A percentile compares a stretch with the other conserved stretches of the same genome.
phyloP scores from a whole-genome alignment of 2,888 invertebrate genomes.

The Leucoptera coffeella region DNA sequence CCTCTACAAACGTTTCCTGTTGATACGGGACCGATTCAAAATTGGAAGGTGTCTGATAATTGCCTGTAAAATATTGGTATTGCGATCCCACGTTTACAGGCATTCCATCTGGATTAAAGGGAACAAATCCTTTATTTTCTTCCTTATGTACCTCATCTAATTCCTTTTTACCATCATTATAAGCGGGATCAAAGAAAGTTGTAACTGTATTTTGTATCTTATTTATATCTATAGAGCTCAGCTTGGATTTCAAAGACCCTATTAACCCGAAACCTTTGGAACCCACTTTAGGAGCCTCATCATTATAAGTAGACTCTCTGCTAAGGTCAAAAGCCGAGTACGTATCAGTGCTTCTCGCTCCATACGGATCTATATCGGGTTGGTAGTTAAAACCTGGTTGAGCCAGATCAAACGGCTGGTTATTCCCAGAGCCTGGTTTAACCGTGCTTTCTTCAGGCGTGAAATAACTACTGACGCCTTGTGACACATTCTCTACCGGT shows the following conservation, averaged over 20 bases:
- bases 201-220: conserved; percentile 40
- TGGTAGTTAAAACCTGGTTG: not conserved
- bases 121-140: too few relatives aligned
- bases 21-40: too few relatives aligned
- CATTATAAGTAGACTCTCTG: conserved; percentile 18
- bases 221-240: conserved; percentile 35
- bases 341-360: not conserved
- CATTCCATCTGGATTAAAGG: too few relatives aligned
- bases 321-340: conserved; percentile 30
- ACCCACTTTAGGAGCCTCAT: conserved; percentile 18
- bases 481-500: conserved; percentile 12
- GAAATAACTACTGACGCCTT: conserved; percentile 22
- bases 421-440: conserved; percentile 2
- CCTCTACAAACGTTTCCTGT: too few relatives aligned
- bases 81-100: too few relatives aligned
- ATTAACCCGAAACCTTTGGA: conserved; percentile 30
- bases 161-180: conserved; percentile 18
- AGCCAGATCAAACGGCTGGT: too few relatives aligned
- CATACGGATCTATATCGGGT: not conserved
- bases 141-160: not conserved
- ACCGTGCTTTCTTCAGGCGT: conserved; percentile 12
- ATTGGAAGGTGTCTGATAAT: too few relatives aligned
- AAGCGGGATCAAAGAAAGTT: conserved; percentile 40
- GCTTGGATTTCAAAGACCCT: conserved; percentile 40
- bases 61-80: conserved; percentile 8